Evolutionary conservation across 2,113 vertebrate genomes (phyloP), one percentile per base, ranked within the genome.

Genomic region (Anarhynchus alexandrinus): DNA sequence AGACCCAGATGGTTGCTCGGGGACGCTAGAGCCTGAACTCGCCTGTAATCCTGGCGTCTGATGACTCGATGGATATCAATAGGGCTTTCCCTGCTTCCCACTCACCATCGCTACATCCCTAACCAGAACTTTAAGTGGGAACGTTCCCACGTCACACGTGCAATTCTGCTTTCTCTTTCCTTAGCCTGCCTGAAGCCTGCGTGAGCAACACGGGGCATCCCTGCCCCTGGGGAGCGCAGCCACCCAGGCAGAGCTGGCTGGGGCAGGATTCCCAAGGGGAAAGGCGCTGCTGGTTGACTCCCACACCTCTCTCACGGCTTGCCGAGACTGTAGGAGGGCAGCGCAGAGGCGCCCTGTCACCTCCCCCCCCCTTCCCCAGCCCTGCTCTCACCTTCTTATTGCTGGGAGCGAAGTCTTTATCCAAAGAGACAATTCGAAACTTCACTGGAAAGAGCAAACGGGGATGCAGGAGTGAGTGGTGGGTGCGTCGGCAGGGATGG

Each of bases 331-430:
- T 12, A 40, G 36, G 34, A 69, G 3, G 49, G 42, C 15, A 15
- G 14, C 4, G 32, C 62, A 25, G 49, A 43, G 32, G n/a, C 45
- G 52, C 20, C 30, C 45, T 12, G 22, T 2, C 5, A 8, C 58
- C 71, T 69, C 20, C n/a, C 29, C 20, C n/a, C 29, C 29, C 25
- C 2, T 2, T 13, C 2, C 16, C 51, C 73, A 57, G 18, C 18
- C 32, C 57, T 17, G 16, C 70, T 82, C 96, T 96, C 95, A 96
- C 96, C 95, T 94, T 78, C 65, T 59, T 23, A 8, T 30, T 45
- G 29, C 79, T 96, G 90, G 90, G 78, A 43, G 1, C 3, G 4
- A 94, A 77, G 85, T 94, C 77, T 55, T 93, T 93, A 12, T 94
- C 54, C 78, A 97, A 21, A 22, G 92, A 79, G 61, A 95, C 69